Evolutionary conservation across 2,888 invertebrate genomes (phyloP).

Genomic region (Cephus spinipes): DNA sequence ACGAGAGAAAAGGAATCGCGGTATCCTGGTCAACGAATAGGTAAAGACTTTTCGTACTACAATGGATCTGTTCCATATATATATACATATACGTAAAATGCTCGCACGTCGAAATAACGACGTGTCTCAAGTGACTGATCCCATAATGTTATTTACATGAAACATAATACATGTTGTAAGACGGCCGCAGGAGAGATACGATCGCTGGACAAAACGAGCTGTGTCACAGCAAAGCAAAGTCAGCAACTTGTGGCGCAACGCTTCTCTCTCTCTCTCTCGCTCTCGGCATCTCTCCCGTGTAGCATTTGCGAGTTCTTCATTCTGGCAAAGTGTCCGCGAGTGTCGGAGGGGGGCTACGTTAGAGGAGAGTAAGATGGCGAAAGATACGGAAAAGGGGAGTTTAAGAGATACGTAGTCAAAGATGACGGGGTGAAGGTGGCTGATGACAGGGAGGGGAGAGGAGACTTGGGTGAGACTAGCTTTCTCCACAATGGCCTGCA

Average conservation of each 20-base stretch:
- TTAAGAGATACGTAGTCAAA: not conserved
- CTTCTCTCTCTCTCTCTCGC: not conserved
- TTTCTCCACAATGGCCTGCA: conserved; percentile 31
- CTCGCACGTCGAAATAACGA: conserved; percentile 10
- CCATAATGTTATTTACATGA: conserved; percentile 16
- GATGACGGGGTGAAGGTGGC: not conserved
- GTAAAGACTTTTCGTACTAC: not conserved
- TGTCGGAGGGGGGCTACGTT: not conserved
- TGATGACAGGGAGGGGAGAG: not conserved
- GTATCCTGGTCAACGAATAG: not conserved
- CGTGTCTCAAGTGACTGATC: conserved; percentile 4
- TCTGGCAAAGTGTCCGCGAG: not conserved
- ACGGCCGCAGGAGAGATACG: conserved; percentile 23
- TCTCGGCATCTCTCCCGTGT: conserved; percentile 1
- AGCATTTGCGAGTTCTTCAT: conserved; percentile 4
- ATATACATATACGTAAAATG: not conserved
- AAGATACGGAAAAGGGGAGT: conserved; percentile 1
- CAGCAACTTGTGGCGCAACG: conserved; percentile 12
- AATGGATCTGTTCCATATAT: too few relatives aligned
- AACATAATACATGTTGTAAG: conserved; percentile 15
- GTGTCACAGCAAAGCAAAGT: conserved; percentile 32
- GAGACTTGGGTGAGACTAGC: conserved; percentile 28
- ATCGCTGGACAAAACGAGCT: conserved; percentile 34
- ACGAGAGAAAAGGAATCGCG: not conserved
- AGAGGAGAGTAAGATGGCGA: not conserved